Evolutionary conservation across 2,113 vertebrate genomes (phyloP).

Genomic region (Archocentrus centrarchus): DNA sequence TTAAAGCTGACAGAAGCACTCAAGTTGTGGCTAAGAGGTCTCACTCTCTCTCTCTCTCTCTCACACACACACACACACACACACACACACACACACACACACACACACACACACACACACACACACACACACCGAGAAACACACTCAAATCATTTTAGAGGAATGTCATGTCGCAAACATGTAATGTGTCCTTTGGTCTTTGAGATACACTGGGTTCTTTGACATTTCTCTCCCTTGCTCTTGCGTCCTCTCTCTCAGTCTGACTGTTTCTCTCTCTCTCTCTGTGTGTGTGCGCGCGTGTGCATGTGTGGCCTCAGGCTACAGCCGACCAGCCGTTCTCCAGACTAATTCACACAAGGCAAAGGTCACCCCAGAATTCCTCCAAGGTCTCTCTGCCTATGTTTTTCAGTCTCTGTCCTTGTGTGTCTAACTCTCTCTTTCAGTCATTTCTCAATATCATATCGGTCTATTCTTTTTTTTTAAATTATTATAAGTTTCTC

Average conservation of each 20-base stretch:
- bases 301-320: conserved; percentile 66
- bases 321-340: conserved; percentile 56
- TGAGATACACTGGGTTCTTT: conserved; percentile 68
- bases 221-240: conserved; percentile 45
- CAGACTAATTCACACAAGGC: conserved; percentile 74
- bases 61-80: too few species aligned
- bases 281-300: conserved; percentile 24
- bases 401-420: conserved; percentile 29
- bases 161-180: conserved; percentile 68
- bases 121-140: background rate
- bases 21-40: conserved; percentile 85
- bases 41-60: background rate
- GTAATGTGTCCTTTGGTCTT: conserved; percentile 63
- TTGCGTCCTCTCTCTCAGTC: background rate
- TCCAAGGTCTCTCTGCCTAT: conserved; percentile 32
- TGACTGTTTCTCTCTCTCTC: background rate
- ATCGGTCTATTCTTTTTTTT: background rate
- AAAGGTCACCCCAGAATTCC: conserved; percentile 72
- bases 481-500: background rate
- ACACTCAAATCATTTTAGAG: conserved; percentile 41
- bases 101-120: conserved; percentile 20
- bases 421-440: conserved; percentile 3
- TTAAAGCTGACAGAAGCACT: conserved; percentile 88
- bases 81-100: conserved; percentile 11
- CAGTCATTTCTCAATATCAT: background rate